Percentiles rank a stretch among this genome's conserved stretches.
Evolutionary conservation across 2,113 vertebrate species (phyloP).

Genomic region (Felis chaus): DNA sequence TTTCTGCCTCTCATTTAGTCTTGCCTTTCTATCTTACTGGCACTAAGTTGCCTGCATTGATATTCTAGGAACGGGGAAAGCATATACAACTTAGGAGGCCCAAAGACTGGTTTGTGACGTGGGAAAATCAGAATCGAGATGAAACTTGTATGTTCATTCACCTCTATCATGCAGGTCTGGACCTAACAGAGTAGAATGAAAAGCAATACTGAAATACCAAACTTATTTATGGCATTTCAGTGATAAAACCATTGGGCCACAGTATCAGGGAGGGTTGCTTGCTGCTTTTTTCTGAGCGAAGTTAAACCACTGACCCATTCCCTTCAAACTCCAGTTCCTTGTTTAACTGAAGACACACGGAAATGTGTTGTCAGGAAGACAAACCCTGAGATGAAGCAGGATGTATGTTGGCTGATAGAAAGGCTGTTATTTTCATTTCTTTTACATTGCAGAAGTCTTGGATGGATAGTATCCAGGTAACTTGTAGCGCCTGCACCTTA

Average conservation of each 20-base stretch:
- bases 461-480: conserved; percentile 70
- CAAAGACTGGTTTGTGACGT: neutral
- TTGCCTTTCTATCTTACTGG: conserved; percentile 20
- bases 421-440: conserved; percentile 70
- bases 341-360: conserved; percentile 62
- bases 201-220: neutral
- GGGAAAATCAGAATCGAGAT: neutral
- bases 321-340: conserved; percentile 62
- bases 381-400: conserved; percentile 70
- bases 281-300: neutral
- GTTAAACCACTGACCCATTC: conserved; percentile 14
- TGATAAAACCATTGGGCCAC: neutral
- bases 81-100: neutral
- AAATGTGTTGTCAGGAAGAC: conserved; percentile 62
- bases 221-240: neutral
- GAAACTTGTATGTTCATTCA: neutral
- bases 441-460: conserved; percentile 49
- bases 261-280: neutral
- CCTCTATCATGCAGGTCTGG: neutral
- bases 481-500: conserved; percentile 68
- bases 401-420: conserved; percentile 66
- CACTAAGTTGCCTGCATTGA: neutral
- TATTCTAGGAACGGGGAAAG: neutral
- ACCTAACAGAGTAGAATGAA: neutral
- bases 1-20: conserved; percentile 5